phyloP scores from a whole-genome alignment of 2,113 vertebrate species.

The Brachypteracias leptosomus region DNA sequence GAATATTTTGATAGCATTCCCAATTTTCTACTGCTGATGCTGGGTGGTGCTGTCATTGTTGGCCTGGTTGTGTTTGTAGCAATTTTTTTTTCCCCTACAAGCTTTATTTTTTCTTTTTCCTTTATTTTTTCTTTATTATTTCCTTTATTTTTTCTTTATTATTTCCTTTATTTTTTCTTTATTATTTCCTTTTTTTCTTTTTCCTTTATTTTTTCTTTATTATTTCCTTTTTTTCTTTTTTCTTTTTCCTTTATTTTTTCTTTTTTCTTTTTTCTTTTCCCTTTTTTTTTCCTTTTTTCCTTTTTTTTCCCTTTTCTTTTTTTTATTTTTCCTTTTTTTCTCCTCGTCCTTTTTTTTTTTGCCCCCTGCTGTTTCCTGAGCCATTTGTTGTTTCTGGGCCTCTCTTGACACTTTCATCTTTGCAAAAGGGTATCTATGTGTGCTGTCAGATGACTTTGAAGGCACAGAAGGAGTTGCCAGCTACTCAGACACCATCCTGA shows the following conservation, averaged over 20 bases:
- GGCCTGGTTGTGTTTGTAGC: not conserved
- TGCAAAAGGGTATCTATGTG: not conserved
- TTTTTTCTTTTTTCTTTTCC: not conserved
- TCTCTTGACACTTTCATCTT: not conserved
- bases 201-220: no score
- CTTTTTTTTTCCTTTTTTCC: not conserved
- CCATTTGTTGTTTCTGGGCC: conserved; percentile 3
- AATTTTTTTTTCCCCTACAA: not conserved
- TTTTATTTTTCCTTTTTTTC: not conserved
- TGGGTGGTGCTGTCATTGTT: conserved; percentile 11
- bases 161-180: not conserved
- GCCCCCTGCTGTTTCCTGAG: not conserved
- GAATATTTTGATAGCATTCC: conserved; percentile 47
- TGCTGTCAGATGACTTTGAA: not conserved
- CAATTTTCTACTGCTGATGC: conserved; percentile 7
- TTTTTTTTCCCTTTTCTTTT: not conserved
- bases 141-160: no score
- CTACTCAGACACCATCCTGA: not conserved
- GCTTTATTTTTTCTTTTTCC: not conserved
- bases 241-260: no score
- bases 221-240: no score
- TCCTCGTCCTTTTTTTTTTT: not conserved
- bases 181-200: not conserved
- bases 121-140: no score
- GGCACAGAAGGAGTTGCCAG: not conserved